Percentiles rank a stretch among this genome's conserved stretches.
These are phyloP conservation scores for Xerus inauris DNA, from an alignment of 2,113 vertebrate genomes.

Conservation along the genomic window DNA sequence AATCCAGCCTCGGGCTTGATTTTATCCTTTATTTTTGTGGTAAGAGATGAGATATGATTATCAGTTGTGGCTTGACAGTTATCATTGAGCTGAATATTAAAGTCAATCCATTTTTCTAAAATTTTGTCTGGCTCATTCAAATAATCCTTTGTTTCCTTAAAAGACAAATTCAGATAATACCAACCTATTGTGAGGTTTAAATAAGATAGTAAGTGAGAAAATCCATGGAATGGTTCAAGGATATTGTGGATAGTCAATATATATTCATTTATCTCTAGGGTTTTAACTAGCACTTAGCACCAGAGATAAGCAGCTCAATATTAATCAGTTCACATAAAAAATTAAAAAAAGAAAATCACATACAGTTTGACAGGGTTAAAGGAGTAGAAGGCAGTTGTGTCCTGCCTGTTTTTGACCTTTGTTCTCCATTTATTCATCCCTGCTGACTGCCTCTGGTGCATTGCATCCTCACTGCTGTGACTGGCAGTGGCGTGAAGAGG, in stretches of 20 bases:
- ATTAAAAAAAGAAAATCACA: not conserved
- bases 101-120: not conserved
- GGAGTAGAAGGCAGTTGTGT: not conserved
- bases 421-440: not conserved
- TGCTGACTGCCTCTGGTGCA: not conserved
- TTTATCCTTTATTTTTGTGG: not conserved
- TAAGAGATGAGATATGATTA: not conserved
- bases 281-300: conserved; percentile 5
- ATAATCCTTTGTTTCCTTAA: not conserved
- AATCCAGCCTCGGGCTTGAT: not conserved
- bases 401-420: not conserved
- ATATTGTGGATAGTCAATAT: not conserved
- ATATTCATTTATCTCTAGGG: not conserved
- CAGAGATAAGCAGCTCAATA: not conserved
- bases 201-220: not conserved
- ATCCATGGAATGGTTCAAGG: not conserved
- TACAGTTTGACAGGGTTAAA: not conserved
- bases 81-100: not conserved
- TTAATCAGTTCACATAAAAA: not conserved
- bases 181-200: not conserved
- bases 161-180: not conserved
- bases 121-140: not conserved
- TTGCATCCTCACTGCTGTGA: not conserved
- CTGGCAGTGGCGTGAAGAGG: too few species aligned
- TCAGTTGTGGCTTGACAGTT: not conserved